phyloP scores from a whole-genome alignment of 2,888 invertebrate species.

The Lasioglossum pauxillum region DNA sequence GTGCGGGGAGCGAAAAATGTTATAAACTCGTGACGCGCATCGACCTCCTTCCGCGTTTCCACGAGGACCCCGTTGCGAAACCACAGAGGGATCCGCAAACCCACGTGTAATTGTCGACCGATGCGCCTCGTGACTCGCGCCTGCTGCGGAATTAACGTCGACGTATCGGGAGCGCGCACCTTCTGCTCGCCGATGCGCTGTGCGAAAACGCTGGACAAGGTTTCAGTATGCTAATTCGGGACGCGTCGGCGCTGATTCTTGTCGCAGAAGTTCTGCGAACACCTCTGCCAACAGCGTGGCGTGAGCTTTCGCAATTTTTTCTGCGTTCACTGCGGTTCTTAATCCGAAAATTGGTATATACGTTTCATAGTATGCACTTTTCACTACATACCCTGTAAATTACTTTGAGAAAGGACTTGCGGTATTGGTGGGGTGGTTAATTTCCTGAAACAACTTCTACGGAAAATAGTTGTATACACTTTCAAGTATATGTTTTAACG shows the following conservation, averaged over 20 bases:
- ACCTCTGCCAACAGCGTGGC: not conserved
- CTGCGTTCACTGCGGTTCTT: not conserved
- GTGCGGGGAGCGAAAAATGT: constrained; percentile 30
- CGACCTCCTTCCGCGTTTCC: constrained; percentile 51
- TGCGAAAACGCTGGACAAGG: not conserved
- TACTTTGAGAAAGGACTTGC: not conserved
- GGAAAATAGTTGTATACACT: too few relatives aligned
- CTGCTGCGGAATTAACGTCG: constrained; percentile 10
- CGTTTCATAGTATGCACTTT: too few relatives aligned
- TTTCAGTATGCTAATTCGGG: not conserved
- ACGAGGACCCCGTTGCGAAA: constrained; percentile 31
- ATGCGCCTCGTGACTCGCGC: not conserved
- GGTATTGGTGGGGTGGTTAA: not conserved
- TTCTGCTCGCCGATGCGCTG: not conserved
- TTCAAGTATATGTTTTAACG: too few relatives aligned
- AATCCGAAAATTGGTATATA: not conserved
- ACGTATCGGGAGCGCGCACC: not conserved
- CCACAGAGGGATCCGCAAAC: not conserved
- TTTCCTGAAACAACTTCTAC: not conserved
- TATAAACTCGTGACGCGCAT: constrained; percentile 40
- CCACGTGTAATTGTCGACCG: constrained; percentile 17
- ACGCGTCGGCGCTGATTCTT: not conserved
- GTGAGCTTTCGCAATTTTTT: not conserved
- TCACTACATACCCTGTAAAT: too few relatives aligned
- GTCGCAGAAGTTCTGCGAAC: not conserved